Evolutionary conservation across 2,888 invertebrate species (phyloP).

Genomic region (Trichopoda pennipes): DNA sequence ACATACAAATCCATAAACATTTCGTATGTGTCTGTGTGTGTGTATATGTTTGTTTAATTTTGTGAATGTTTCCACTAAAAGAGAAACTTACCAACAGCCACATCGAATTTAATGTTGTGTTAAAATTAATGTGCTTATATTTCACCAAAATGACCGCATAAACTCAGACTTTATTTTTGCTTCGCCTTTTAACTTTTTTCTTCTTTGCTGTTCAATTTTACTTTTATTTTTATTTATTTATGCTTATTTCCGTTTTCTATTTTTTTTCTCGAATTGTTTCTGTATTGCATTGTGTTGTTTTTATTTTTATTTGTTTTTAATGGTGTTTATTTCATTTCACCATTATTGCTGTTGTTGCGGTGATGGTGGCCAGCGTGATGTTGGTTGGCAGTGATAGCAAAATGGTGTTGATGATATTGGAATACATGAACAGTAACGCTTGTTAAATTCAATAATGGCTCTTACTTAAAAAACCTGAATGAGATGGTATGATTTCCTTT

Average conservation of each 20-base stretch:
- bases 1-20: neutral
- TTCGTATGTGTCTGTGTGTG: neutral
- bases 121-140: slow-evolving; percentile 79
- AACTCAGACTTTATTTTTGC: slow-evolving; percentile 73
- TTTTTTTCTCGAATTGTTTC: slow-evolving; percentile 7
- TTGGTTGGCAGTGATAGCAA: slow-evolving; percentile 16
- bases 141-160: slow-evolving; percentile 77
- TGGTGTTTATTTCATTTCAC: slow-evolving; percentile 59
- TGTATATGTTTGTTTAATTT: neutral
- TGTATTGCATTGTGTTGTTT: slow-evolving; percentile 54
- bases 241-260: neutral
- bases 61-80: neutral
- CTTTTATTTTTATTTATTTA: slow-evolving; percentile 46
- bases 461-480: slow-evolving; percentile 33
- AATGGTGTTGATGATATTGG: slow-evolving; percentile 16
- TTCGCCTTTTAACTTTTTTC: slow-evolving; percentile 69
- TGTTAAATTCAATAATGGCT: slow-evolving; percentile 40
- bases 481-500: neutral
- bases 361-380: slow-evolving; percentile 25
- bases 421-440: neutral
- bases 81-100: slow-evolving; percentile 53
- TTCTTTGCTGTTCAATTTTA: slow-evolving; percentile 46
- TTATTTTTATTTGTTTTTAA: slow-evolving; percentile 66
- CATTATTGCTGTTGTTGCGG: slow-evolving; percentile 55
- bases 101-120: slow-evolving; percentile 75